Percentiles rank a stretch among this genome's conserved stretches.
Conservation (phyloP, 2,797 vertebrate species). For the Thamnophis elegans region DNA sequence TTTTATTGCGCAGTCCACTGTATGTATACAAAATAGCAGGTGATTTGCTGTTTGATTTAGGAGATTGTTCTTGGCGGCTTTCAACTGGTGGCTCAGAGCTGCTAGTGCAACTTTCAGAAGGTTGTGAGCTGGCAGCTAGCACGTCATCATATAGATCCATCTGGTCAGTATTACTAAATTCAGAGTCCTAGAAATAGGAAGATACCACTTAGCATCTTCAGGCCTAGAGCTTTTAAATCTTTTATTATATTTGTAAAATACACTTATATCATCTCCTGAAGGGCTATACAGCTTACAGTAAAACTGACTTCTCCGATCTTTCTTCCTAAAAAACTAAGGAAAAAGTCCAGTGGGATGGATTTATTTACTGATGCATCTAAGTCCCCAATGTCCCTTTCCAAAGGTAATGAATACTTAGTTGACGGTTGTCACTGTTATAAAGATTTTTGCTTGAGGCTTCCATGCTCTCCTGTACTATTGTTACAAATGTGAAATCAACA, state of each 20-base stretch:
- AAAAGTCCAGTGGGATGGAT: neutral
- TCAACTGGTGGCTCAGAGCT: constrained; percentile 52
- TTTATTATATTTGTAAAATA: neutral
- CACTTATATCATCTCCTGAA: neutral
- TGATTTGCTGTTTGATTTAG: constrained; percentile 71
- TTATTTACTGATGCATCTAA: neutral
- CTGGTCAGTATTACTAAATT: constrained; percentile 84
- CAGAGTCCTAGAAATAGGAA: constrained; percentile 69
- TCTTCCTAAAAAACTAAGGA: neutral
- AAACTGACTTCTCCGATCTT: neutral
- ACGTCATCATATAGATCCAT: constrained; percentile 93
- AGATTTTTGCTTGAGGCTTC: neutral
- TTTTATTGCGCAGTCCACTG: constrained; percentile 73
- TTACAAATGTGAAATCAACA: neutral
- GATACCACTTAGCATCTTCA: neutral
- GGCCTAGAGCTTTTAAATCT: neutral
- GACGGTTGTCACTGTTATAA: neutral
- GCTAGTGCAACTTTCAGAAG: constrained; percentile 70
- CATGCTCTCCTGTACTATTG: neutral
- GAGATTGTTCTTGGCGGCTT: constrained; percentile 64
- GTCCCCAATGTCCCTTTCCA: neutral
- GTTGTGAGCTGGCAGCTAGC: constrained; percentile 80
- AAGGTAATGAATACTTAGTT: neutral
- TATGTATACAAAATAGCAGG: constrained; percentile 73
- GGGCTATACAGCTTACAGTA: neutral